Percentiles rank a stretch among this genome's conserved stretches.
Conservation (phyloP, 2,888 invertebrate genomes). For the Muscina levida region DNA sequence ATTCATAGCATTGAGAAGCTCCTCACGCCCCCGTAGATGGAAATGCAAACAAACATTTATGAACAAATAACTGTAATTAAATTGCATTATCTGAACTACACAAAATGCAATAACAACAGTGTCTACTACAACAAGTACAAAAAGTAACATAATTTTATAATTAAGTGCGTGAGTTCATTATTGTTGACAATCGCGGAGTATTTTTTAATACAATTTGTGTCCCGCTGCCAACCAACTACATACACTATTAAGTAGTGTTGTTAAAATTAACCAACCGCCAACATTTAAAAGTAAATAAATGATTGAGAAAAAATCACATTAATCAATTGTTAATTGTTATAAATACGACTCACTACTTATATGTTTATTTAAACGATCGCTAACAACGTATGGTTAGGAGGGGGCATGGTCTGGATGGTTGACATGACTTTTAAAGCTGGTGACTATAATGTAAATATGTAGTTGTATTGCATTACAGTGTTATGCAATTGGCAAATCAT, state of each 20-base stretch:
- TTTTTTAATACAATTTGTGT: slow-evolving; percentile 38
- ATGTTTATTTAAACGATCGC: slow-evolving; percentile 3
- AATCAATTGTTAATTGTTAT: slow-evolving; percentile 40
- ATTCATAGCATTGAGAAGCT: neutral
- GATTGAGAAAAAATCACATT: slow-evolving; percentile 2
- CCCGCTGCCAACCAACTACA: neutral
- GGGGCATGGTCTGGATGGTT: no score
- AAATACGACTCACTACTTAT: no score
- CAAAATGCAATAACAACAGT: no score
- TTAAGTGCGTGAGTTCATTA: slow-evolving; percentile 68
- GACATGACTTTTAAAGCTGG: no score
- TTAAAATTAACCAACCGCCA: neutral
- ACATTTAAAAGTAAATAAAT: slow-evolving; percentile 11
- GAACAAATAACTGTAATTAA: slow-evolving; percentile 77
- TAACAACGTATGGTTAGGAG: neutral
- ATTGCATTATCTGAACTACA: slow-evolving; percentile 73
- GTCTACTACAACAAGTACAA: slow-evolving; percentile 7
- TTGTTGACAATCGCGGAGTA: slow-evolving; percentile 56
- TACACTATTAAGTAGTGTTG: neutral
- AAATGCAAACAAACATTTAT: slow-evolving; percentile 63
- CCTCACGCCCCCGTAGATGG: neutral
- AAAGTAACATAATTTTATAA: slow-evolving; percentile 72
- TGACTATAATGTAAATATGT: no score
- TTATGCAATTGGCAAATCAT: no score
- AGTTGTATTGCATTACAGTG: no score